Base-by-base conservation (phyloP, 1,140 invertebrate species). In the Helicoverpa zea region DNA sequence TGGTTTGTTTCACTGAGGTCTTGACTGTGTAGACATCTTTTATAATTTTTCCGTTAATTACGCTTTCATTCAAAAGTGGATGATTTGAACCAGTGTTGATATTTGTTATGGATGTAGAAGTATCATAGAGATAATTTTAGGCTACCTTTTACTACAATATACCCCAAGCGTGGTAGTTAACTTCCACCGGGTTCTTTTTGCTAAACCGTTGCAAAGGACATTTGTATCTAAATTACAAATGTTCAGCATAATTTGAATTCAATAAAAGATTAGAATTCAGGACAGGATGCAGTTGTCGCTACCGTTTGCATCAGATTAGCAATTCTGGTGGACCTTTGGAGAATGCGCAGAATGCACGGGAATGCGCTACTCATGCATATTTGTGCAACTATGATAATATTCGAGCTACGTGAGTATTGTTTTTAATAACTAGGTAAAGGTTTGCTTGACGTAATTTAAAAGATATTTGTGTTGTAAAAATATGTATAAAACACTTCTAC, bases 251-350 rank as follows among this genome's bases (percentile, higher is more conserved):
- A 47, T 43, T 64, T 16, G 35, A n/a, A n/a, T n/a, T n/a, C n/a
- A n/a, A n/a, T n/a, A n/a, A 47, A 16, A 47, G 35, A 43, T 64
- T 64, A 35, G 2, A 47, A 64, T 23, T 7, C 43, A 72, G 68
- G 68, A 54, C 23, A 30, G 49, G 9, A 2, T 14, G 30, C 12
- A 52, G 68, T 54, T 30, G 18, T 18, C 13, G 12, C 49, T 49
- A 16, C 18, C 23, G 68, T 72, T 72, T 72, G 49, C 68, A 72
- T 72, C 3, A n/a, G 49, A 70, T 70, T 70, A 72, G 23, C 23
- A 2, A 2, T 47, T 52, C 35, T 18, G 35, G 11, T 49, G 16
- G 64, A 13, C 23, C 58, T 49, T 13, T 51, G 43, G 61, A 2
- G 2, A n/a, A 1, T 51, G 43, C n/a, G 3, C 9, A 16, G 58